phyloP scores from a whole-genome alignment of 1,140 invertebrate genomes.

The Ceratosolen fusciceps region DNA sequence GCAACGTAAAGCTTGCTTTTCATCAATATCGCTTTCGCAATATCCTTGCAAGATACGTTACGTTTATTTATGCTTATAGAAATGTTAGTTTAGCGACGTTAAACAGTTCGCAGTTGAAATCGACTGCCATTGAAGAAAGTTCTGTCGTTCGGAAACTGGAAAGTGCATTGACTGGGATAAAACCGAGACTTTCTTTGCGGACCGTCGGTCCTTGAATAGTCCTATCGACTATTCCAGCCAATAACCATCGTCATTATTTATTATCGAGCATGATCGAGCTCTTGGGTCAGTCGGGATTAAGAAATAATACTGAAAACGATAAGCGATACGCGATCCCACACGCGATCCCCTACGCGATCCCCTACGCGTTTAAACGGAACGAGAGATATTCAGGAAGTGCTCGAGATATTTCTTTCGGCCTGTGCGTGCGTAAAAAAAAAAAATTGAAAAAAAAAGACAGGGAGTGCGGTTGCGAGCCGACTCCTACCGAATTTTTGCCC shows the following conservation, averaged over 20 bases:
- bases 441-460: no score
- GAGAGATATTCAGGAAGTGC: no score
- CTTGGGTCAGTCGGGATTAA: no score
- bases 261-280: background rate
- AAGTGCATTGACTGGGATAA: background rate
- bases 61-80: no score
- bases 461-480: conserved; percentile 31
- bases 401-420: no score
- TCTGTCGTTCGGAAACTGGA: background rate
- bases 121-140: background rate
- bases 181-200: background rate
- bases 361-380: no score
- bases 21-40: background rate
- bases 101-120: background rate
- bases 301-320: no score
- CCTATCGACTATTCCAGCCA: no score
- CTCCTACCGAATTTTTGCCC: conserved; percentile 19
- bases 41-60: no score
- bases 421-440: background rate
- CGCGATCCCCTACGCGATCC: no score
- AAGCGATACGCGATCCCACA: no score
- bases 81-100: no score
- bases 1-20: background rate
- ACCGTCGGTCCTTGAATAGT: background rate
- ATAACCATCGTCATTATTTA: background rate